Evolutionary conservation across 1,140 invertebrate genomes (phyloP), one percentile per base, ranked within the genome.

Genomic region (Drusus annulatus): DNA sequence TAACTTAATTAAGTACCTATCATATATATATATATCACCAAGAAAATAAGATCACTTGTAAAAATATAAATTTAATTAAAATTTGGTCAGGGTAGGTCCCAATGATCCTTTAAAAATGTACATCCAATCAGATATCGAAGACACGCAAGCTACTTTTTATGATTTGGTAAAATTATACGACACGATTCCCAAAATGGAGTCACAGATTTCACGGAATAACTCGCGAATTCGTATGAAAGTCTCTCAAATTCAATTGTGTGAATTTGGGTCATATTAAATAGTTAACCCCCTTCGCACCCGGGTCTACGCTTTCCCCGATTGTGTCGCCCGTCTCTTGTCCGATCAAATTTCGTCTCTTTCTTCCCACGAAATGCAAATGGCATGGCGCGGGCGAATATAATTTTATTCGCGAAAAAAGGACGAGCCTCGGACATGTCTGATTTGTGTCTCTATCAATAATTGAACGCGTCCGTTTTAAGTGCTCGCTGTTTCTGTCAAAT

Each of bases 391-490:
- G 68, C 51, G 68, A 51, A 45, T 50, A 71, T 71, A 51, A 71
- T 71, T 71, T 71, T 23, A 71, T 51, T 51, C 17, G 36, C 7
- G 68, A 71, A 71, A 71, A 71, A 71, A 45, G 68, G 52, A 56
- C 71, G 25, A 75, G 10, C 51, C 54, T 36, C 54, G 54, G 54
- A 28, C 71, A 75, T 58, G 71, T 75, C 71, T 36, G 71, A 75
- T 75, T 75, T 75, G 71, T 75, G 71, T 75, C 71, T 75, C 51
- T 25, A 75, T 75, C 71, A 60, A 75, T 75, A 23, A 25, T 75
- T 54, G 31, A 75, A 75, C 25, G 23, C 21, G 56, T 58, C 54
- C 52, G 71, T 60, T 75, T 71, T 23, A 51, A 50, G 45, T 71
- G 68, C 21, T 71, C 68, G 51, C 36, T 71, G 68, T n/a, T 52